Evolutionary conservation across 2,113 vertebrate species (phyloP).

Genomic region (Bubo blakistoni): DNA sequence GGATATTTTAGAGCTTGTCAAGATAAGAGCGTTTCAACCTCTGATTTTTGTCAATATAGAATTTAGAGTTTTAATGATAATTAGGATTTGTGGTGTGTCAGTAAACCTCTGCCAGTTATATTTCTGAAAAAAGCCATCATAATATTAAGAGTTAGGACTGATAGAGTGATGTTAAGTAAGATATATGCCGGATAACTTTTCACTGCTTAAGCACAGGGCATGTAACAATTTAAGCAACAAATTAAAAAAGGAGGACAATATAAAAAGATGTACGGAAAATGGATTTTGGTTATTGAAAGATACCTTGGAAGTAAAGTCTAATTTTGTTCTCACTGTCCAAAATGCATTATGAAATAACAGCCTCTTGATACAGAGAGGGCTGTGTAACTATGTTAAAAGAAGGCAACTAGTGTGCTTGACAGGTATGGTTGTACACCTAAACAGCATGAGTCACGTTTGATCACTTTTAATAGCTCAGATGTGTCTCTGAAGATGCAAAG

Average conservation of each 20-base stretch:
- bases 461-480: not conserved
- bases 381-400: not conserved
- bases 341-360: not conserved
- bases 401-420: not conserved
- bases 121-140: constrained; percentile 27
- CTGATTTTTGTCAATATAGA: constrained; percentile 12
- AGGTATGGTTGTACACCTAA: not conserved
- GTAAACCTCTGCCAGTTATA: constrained; percentile 19
- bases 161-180: not conserved
- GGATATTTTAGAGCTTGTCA: not conserved
- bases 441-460: not conserved
- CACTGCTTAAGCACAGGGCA: not conserved
- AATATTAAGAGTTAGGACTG: constrained; percentile 36
- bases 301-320: not conserved
- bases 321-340: not conserved
- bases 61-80: not conserved
- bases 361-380: not conserved
- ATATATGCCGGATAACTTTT: not conserved
- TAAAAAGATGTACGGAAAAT: not conserved
- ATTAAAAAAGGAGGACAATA: not conserved
- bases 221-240: not conserved
- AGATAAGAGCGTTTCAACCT: not conserved
- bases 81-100: constrained; percentile 13
- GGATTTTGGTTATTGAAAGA: not conserved
- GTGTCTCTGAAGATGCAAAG: not conserved